Evolutionary conservation across 2,888 invertebrate genomes (phyloP).

Genomic region (Thera obeliscata): DNA sequence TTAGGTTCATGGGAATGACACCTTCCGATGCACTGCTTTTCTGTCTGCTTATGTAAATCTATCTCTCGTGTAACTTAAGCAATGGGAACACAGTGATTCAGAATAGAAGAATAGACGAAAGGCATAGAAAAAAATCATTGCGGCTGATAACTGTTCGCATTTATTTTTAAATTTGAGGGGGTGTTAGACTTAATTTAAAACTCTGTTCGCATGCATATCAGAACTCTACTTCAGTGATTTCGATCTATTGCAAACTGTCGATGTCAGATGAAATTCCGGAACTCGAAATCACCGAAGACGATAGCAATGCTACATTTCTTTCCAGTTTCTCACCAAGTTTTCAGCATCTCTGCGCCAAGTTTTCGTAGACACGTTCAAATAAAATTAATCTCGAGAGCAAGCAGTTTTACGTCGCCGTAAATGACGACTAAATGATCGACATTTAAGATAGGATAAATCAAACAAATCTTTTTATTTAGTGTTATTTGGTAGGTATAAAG

Average conservation of each 20-base stretch:
- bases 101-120: no score
- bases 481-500: conserved; percentile 22
- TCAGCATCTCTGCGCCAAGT: conserved; percentile 1
- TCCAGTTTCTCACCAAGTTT: conserved; percentile 2
- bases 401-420: conserved; percentile 6
- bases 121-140: no score
- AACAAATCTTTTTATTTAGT: conserved; percentile 21
- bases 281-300: conserved; percentile 2
- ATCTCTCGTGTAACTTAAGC: no score
- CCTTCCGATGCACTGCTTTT: no score
- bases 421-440: conserved; percentile 7
- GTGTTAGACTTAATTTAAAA: not conserved
- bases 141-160: not conserved
- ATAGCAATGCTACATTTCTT: not conserved
- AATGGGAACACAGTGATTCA: no score
- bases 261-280: not conserved
- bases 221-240: not conserved
- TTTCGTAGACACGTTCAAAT: conserved; percentile 1
- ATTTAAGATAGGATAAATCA: conserved; percentile 16
- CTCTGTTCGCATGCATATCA: not conserved
- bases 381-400: conserved; percentile 8
- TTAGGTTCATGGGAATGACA: no score
- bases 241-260: not conserved
- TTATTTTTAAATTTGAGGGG: conserved; percentile 8
- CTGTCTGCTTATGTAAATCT: no score